Conservation (phyloP, 2,888 invertebrate species). For the Nasonia oneida region DNA sequence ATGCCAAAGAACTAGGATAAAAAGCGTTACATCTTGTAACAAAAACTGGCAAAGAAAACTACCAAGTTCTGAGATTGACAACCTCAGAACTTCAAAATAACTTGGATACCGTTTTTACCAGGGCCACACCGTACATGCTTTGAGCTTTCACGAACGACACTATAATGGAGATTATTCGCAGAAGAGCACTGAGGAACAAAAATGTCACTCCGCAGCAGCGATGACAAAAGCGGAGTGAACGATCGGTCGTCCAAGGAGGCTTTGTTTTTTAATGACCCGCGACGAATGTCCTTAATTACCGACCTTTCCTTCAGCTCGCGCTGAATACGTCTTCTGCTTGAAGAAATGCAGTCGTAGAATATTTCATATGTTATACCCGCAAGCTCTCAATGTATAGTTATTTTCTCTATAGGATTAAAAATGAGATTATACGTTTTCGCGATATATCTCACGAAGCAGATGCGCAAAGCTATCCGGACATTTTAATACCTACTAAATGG, state of each 20-base stretch:
- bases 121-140: too few relatives aligned
- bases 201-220: neutral
- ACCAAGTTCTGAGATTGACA: too few relatives aligned
- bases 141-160: neutral
- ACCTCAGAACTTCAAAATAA: too few relatives aligned
- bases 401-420: too few relatives aligned
- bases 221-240: neutral
- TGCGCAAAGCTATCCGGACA: neutral
- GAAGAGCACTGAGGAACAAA: neutral
- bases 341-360: neutral
- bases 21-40: too few relatives aligned
- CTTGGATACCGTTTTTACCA: too few relatives aligned
- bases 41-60: too few relatives aligned
- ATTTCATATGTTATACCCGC: too few relatives aligned
- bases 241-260: neutral
- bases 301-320: neutral
- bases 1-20: too few relatives aligned
- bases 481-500: constrained; percentile 10
- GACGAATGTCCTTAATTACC: constrained; percentile 36
- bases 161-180: neutral
- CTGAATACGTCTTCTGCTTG: neutral
- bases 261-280: constrained; percentile 21
- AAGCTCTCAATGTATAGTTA: too few relatives aligned
- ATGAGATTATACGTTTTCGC: neutral
- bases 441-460: neutral